Percentiles rank a stretch among this genome's conserved stretches.
Evolutionary conservation across 2,113 vertebrate genomes (phyloP).

Genomic region (Platichthys stellatus): DNA sequence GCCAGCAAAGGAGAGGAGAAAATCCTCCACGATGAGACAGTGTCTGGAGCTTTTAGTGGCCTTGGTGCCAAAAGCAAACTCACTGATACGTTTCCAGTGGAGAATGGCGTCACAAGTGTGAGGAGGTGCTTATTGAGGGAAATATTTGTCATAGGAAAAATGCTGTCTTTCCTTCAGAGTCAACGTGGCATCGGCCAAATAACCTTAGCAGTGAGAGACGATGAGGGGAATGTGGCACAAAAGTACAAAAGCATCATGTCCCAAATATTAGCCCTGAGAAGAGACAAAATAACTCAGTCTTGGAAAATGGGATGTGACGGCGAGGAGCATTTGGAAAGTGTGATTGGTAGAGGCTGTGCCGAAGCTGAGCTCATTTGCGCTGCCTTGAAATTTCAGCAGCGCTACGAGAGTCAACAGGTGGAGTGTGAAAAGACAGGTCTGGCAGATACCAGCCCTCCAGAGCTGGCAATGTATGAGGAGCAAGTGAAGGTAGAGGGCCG

Average conservation of each 20-base stretch:
- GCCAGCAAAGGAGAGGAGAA: constrained; percentile 49
- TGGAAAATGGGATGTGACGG: constrained; percentile 15
- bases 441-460: constrained; percentile 70
- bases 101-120: constrained; percentile 73
- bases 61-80: not conserved
- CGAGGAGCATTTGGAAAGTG: constrained; percentile 28
- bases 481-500: constrained; percentile 47
- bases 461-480: constrained; percentile 68
- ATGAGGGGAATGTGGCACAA: constrained; percentile 27
- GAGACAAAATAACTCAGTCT: constrained; percentile 34
- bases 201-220: constrained; percentile 52
- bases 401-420: constrained; percentile 73
- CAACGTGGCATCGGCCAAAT: constrained; percentile 62
- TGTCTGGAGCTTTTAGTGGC: constrained; percentile 41
- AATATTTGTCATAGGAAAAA: constrained; percentile 82
- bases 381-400: constrained; percentile 82
- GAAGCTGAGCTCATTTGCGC: constrained; percentile 89
- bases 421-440: constrained; percentile 32
- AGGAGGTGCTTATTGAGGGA: constrained; percentile 83
- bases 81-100: not conserved
- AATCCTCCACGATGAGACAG: constrained; percentile 53
- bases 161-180: constrained; percentile 84
- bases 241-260: constrained; percentile 78
- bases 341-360: constrained; percentile 71
- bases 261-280: constrained; percentile 84